Conservation (phyloP, 2,797 vertebrate species). For the Petrocephalus sullivani region DNA sequence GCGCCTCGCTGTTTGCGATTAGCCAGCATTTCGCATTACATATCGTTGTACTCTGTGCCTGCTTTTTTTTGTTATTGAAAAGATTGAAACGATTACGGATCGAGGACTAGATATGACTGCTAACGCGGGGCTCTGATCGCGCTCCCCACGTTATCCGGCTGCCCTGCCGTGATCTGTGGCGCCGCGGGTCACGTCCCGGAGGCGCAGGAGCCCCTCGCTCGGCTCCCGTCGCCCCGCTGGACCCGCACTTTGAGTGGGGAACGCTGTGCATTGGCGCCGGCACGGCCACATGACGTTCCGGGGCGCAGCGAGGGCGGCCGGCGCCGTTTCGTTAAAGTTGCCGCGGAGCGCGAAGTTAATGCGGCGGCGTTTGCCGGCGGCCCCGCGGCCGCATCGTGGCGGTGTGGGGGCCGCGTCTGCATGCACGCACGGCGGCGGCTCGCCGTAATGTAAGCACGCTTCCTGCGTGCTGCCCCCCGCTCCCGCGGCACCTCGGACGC, state of each 20-base stretch:
- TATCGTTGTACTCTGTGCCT: background rate
- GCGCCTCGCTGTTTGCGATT: background rate
- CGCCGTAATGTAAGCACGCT: background rate
- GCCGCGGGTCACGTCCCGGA: background rate
- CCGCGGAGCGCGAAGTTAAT: background rate
- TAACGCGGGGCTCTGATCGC: slow-evolving; percentile 19
- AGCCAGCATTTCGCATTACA: background rate
- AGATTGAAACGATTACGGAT: background rate
- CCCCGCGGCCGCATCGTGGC: background rate
- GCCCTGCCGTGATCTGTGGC: background rate
- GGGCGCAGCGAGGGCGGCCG: background rate
- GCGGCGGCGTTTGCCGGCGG: background rate
- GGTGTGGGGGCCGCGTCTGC: background rate
- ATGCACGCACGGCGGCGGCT: background rate
- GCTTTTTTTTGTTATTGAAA: slow-evolving; percentile 13
- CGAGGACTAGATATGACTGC: slow-evolving; percentile 12
- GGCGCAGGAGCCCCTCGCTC: background rate
- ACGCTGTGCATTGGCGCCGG: slow-evolving; percentile 4
- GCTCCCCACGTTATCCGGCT: background rate
- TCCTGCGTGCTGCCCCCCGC: background rate
- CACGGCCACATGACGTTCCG: background rate
- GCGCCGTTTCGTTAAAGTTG: slow-evolving; percentile 18
- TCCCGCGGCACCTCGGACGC: background rate
- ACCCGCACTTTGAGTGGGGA: background rate
- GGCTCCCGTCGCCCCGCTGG: background rate